These are phyloP conservation scores for Apis cerana DNA, from an alignment of 1,140 invertebrate genomes.

Conservation along the genomic window DNA sequence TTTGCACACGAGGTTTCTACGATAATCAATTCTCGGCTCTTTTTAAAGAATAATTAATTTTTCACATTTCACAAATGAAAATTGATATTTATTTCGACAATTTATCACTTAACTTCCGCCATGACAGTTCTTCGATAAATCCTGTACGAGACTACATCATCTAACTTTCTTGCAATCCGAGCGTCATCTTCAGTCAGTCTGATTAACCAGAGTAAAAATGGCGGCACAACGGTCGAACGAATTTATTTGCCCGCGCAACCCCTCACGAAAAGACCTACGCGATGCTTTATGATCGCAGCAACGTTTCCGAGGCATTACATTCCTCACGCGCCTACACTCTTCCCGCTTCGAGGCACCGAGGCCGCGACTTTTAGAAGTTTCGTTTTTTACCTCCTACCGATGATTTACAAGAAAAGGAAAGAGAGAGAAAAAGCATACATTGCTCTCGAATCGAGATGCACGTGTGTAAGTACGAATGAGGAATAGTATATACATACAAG, in stretches of 20 bases:
- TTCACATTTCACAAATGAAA: no score
- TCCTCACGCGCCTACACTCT: conserved; percentile 58
- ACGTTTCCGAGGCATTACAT: conserved; percentile 52
- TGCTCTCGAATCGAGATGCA: conserved; percentile 5
- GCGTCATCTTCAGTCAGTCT: background rate
- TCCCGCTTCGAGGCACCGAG: conserved; percentile 23
- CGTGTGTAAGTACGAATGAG: background rate
- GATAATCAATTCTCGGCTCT: no score
- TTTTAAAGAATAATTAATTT: background rate
- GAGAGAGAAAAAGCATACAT: background rate
- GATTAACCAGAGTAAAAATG: background rate
- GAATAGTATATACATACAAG: background rate
- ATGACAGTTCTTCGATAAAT: background rate
- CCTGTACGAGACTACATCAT: background rate
- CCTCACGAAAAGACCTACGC: conserved; percentile 51
- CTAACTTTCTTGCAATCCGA: background rate
- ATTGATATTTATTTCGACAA: background rate
- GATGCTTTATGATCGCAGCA: conserved; percentile 55
- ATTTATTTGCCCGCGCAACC: conserved; percentile 41
- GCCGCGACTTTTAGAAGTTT: conserved; percentile 17
- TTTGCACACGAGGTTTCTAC: accelerated
- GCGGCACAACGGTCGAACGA: background rate
- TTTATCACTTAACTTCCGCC: background rate
- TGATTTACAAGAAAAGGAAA: background rate
- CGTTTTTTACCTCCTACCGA: conserved; percentile 43